A percentile compares a stretch with the other conserved stretches of the same genome.
Evolutionary conservation across 2,113 vertebrate genomes (phyloP).

Genomic region (Ailurus styani): DNA sequence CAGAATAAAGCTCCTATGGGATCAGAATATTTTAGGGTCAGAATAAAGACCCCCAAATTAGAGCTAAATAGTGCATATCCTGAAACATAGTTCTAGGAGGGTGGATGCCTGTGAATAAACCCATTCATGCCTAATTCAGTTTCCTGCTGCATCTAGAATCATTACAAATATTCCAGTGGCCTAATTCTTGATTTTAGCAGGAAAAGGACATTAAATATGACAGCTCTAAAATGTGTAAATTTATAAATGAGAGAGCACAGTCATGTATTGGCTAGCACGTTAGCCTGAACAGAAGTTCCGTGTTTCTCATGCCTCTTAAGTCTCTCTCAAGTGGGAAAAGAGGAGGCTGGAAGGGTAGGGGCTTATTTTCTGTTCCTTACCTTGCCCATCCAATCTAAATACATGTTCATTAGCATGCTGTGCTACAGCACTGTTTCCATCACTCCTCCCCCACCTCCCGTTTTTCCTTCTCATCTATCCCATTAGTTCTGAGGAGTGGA

Average conservation of each 20-base stretch:
- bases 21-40: too few species aligned
- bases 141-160: background rate
- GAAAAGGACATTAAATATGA: background rate
- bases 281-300: background rate
- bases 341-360: background rate
- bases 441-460: background rate
- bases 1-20: background rate
- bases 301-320: background rate
- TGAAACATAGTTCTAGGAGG: background rate
- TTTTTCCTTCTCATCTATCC: background rate
- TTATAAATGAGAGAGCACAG: background rate
- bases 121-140: background rate
- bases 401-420: background rate
- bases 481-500: background rate
- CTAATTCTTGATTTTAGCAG: background rate
- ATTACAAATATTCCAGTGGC: background rate
- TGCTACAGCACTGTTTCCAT: background rate
- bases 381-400: background rate
- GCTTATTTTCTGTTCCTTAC: background rate
- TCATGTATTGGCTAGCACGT: background rate
- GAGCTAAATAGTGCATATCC: background rate
- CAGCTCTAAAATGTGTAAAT: background rate
- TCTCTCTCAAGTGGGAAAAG: background rate
- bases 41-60: too few species aligned
- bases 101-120: background rate